Conservation (phyloP, 2,888 invertebrate species). For the Hydriomena furcata region DNA sequence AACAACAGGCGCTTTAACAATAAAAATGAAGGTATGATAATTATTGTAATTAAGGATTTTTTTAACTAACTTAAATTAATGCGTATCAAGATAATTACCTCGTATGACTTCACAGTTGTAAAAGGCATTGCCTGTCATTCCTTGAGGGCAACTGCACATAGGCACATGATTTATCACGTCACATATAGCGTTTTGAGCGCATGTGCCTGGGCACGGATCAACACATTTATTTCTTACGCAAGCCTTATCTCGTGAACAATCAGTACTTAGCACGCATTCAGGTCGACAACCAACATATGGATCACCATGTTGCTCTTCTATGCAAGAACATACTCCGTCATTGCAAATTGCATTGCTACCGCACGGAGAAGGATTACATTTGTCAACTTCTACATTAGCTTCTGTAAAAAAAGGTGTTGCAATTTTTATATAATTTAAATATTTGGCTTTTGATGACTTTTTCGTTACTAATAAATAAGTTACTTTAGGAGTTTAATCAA, state of each 20-base stretch:
- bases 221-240: slow-evolving; percentile 87
- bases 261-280: slow-evolving; percentile 87
- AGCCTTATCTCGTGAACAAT: slow-evolving; percentile 86
- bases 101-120: slow-evolving; percentile 83
- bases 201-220: slow-evolving; percentile 88
- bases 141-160: slow-evolving; percentile 87
- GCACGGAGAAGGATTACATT: slow-evolving; percentile 86
- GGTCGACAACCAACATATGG: slow-evolving; percentile 87
- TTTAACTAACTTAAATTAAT: too few relatives aligned
- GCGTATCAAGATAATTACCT: slow-evolving; percentile 49
- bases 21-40: too few relatives aligned
- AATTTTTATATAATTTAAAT: too few relatives aligned
- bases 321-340: slow-evolving; percentile 84
- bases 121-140: slow-evolving; percentile 88
- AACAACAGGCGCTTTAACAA: slow-evolving; percentile 59
- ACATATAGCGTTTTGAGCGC: slow-evolving; percentile 87
- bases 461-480: too few relatives aligned
- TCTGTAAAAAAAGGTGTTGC: slow-evolving; percentile 41
- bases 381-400: slow-evolving; percentile 54
- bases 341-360: slow-evolving; percentile 85
- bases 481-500: too few relatives aligned
- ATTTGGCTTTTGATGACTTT: too few relatives aligned
- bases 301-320: slow-evolving; percentile 86
- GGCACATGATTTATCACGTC: slow-evolving; percentile 89
- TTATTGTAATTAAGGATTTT: too few relatives aligned